These are phyloP conservation scores for Ceratosolen fusciceps DNA, from an alignment of 1,140 invertebrate genomes.

Conservation along the genomic window DNA sequence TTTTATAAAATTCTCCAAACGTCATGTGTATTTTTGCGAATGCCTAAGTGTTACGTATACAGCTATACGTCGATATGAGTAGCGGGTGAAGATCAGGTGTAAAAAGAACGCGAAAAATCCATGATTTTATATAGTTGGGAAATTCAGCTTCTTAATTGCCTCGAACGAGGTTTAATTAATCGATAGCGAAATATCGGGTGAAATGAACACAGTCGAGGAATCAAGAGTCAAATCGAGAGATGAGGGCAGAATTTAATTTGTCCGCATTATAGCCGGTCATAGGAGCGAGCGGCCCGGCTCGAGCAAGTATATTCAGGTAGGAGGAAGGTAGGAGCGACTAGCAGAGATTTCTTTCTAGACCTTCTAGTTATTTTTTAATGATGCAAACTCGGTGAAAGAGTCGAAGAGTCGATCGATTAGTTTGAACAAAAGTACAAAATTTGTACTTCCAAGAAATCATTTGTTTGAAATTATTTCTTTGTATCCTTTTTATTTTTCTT, in stretches of 20 bases:
- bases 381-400: not conserved
- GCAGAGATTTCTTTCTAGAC: no score
- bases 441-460: no score
- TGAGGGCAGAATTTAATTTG: conserved; percentile 38
- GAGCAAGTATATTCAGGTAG: not conserved
- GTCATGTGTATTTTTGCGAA: no score
- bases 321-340: not conserved
- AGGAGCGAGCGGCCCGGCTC: not conserved
- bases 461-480: no score
- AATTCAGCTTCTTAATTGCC: conserved; percentile 37
- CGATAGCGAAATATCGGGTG: conserved; percentile 37
- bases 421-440: no score
- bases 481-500: no score
- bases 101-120: no score
- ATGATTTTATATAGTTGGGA: no score
- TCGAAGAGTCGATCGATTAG: not conserved
- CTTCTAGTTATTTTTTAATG: conserved; percentile 9
- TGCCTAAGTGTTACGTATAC: no score
- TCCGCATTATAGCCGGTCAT: not conserved
- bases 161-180: conserved; percentile 42
- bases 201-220: conserved; percentile 43
- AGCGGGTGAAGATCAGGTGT: no score
- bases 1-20: no score
- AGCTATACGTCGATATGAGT: no score
- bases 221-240: conserved; percentile 28